A percentile compares a stretch with the other conserved stretches of the same genome.
Conservation (phyloP, 2,113 vertebrate species). For the Amphiprion percula region DNA sequence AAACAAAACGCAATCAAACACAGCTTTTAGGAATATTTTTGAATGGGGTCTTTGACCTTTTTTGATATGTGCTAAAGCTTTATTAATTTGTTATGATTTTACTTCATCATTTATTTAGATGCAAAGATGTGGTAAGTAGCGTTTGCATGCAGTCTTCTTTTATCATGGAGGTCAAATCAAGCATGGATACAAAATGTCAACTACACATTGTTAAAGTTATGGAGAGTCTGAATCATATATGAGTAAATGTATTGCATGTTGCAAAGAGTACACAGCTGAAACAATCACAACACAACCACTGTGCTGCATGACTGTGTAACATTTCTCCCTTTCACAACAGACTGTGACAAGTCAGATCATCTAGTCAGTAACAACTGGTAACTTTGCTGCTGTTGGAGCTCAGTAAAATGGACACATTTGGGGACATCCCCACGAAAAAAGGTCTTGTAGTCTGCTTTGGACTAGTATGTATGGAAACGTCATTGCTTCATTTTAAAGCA, state of each 20-base stretch:
- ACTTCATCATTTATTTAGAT: not conserved
- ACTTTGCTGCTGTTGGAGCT: constrained; percentile 1
- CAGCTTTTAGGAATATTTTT: constrained; percentile 27
- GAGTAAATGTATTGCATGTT: no score
- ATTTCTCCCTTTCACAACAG: not conserved
- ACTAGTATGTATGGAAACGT: constrained; percentile 16
- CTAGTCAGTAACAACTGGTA: constrained; percentile 2
- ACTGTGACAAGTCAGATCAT: not conserved
- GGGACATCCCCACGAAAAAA: constrained; percentile 21
- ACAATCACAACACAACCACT: not conserved
- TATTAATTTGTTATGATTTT: constrained; percentile 14
- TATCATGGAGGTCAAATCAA: constrained; percentile 1
- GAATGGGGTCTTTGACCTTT: constrained; percentile 3
- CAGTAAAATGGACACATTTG: not conserved
- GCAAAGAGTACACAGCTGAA: not conserved
- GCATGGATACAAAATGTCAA: not conserved
- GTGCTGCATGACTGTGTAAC: not conserved
- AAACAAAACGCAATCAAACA: constrained; percentile 51
- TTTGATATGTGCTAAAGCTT: constrained; percentile 19
- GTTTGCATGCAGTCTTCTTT: not conserved
- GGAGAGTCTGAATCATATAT: not conserved
- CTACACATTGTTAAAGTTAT: not conserved
- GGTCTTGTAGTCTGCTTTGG: not conserved
- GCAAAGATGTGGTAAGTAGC: not conserved
- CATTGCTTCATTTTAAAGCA: constrained; percentile 3